phyloP scores from a whole-genome alignment of 2,888 invertebrate genomes.

The Lepidochitona cinerea region DNA sequence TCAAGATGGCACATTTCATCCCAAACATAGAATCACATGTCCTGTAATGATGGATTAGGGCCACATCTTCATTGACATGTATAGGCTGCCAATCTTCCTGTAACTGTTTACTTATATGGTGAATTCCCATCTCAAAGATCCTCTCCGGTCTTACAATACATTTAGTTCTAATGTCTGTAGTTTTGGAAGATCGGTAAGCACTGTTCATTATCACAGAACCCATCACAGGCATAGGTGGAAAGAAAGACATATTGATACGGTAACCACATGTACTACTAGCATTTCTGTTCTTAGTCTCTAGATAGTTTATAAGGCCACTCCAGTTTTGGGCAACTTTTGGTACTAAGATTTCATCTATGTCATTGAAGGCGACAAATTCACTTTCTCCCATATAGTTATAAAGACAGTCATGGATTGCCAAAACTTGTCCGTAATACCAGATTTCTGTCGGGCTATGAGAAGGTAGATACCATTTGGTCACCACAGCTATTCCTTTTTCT shows the following conservation, averaged over 20 bases:
- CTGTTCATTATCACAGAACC: constrained; percentile 18
- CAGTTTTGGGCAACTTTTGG: constrained; percentile 19
- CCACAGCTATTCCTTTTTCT: constrained; percentile 21
- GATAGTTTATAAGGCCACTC: constrained; percentile 8
- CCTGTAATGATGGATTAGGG: constrained; percentile 13
- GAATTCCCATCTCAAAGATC: constrained; percentile 25
- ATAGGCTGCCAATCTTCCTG: neutral
- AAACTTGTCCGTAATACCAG: constrained; percentile 47
- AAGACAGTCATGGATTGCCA: constrained; percentile 50
- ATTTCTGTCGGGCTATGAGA: constrained; percentile 19
- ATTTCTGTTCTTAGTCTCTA: neutral
- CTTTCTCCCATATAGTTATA: constrained; percentile 38
- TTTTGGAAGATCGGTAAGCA: neutral
- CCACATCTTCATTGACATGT: neutral
- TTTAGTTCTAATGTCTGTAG: constrained; percentile 13
- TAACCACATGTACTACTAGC: constrained; percentile 16
- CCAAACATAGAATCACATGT: constrained; percentile 8
- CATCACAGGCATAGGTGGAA: neutral
- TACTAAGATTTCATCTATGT: constrained; percentile 48
- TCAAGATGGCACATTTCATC: constrained; percentile 3
- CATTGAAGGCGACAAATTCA: constrained; percentile 39
- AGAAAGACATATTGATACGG: constrained; percentile 11
- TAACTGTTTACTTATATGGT: constrained; percentile 14
- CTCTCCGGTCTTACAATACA: constrained; percentile 12
- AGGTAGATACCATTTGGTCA: constrained; percentile 39